Evolutionary conservation across 2,888 invertebrate species (phyloP), one percentile per base, ranked within the genome.

Genomic region (Cosmia trapezina): DNA sequence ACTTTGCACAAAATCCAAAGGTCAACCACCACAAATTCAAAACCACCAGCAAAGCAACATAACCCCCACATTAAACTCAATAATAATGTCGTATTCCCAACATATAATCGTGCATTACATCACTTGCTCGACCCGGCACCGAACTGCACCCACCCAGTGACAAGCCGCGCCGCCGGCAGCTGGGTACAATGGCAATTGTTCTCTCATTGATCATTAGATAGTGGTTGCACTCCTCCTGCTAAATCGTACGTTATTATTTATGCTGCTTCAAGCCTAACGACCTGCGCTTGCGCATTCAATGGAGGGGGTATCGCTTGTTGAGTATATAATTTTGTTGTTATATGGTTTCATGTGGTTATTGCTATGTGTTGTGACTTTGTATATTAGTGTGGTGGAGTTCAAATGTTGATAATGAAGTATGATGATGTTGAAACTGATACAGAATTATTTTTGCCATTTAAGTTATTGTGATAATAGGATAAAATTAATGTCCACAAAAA

Each of bases 151-250:
- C 92, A 88, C 90, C 91, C 92, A 92, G 92, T 93, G 94, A 94
- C 93, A 94, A 91, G 86, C 86, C 88, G 93, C 87, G 93, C 94
- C 94, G 91, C 90, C 90, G 94, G 95, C 94, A 90, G 89, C 90
- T 63, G 73, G 89, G 89, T 17, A 95, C 95, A 95, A 95, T 95
- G 91, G 92, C 91, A 89, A 95, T 95, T 95, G 95, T 95, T 94
- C 93, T 84, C 70, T 83, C 78, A 73, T 88, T 88, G 92, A 93
- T 91, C 91, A 88, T 81, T 85, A 86, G 92, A 93, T 91, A 88
- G 86, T 83, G 85, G 81, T 79, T 72, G 81, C 68, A 75, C 76
- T 78, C 91, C 91, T 89, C 90, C 91, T 83, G 86, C 89, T 85
- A 86, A 89, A 89, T 88, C 88, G 89, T 88, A 87, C 88, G 87